These are phyloP conservation scores for Sminthurides bifidus DNA, from an alignment of 1,140 invertebrate genomes.

Conservation along the genomic window DNA sequence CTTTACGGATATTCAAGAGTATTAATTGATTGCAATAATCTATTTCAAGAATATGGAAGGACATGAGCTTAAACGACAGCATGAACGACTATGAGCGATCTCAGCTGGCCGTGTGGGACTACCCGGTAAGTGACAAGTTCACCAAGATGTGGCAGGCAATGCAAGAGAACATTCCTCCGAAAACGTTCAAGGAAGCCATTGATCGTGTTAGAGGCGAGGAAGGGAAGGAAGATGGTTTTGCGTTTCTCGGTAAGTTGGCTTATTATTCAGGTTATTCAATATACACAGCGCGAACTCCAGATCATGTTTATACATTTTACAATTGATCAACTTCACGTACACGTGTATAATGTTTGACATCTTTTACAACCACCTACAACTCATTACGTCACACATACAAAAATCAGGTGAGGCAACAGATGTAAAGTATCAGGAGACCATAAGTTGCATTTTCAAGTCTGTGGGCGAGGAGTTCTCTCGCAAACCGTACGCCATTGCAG, in stretches of 20 bases:
- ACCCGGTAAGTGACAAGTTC: constrained; percentile 94
- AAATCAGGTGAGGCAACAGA: constrained; percentile 72
- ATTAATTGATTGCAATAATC: neutral
- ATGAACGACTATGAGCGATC: constrained; percentile 74
- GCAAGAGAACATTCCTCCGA: constrained; percentile 73
- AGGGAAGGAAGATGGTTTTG: constrained; percentile 66
- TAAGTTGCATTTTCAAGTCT: constrained; percentile 77
- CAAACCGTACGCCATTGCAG: constrained; percentile 90
- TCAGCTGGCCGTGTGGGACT: constrained; percentile 96
- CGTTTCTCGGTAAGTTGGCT: constrained; percentile 57
- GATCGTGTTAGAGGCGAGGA: constrained; percentile 59
- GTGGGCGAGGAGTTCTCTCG: constrained; percentile 90
- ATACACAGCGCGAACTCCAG: neutral
- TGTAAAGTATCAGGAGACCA: constrained; percentile 71
- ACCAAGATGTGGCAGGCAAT: constrained; percentile 98
- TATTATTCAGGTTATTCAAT: neutral
- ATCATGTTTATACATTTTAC: neutral
- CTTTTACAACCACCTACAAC: no score
- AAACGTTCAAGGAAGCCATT: constrained; percentile 61
- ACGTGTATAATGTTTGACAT: neutral
- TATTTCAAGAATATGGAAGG: constrained; percentile 79
- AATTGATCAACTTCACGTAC: neutral
- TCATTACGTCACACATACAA: neutral
- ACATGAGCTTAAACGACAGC: constrained; percentile 90
- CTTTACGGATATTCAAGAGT: neutral